phyloP scores from a whole-genome alignment of 2,888 invertebrate genomes.

The Craniophora ligustri region DNA sequence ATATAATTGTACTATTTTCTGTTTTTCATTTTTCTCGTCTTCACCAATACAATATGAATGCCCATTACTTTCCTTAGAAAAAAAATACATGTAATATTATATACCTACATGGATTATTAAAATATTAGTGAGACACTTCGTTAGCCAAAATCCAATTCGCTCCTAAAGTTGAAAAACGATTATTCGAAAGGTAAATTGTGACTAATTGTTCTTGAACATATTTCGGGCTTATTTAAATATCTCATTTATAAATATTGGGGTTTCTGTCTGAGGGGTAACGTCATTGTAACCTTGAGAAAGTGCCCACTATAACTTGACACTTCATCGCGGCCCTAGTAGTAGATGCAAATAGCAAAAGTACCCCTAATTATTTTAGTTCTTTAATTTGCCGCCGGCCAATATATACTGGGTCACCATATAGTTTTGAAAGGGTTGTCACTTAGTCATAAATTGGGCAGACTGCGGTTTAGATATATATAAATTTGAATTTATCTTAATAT shows the following conservation, averaged over 20 bases:
- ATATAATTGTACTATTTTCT: too few relatives aligned
- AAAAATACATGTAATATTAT: too few relatives aligned
- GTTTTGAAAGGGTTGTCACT: not conserved
- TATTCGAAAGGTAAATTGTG: not conserved
- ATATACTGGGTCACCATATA: not conserved
- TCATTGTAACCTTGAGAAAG: not conserved
- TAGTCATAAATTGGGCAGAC: not conserved
- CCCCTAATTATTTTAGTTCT: not conserved
- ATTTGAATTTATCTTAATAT: not conserved
- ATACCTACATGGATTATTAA: not conserved
- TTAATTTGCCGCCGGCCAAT: not conserved
- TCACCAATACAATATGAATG: too few relatives aligned
- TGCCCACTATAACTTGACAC: not conserved
- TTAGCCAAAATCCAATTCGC: not conserved
- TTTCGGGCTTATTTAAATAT: not conserved
- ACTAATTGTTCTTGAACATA: constrained; percentile 2
- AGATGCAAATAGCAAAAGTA: not conserved
- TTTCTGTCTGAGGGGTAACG: constrained; percentile 2
- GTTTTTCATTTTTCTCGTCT: too few relatives aligned
- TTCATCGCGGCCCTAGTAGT: not conserved
- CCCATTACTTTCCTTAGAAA: too few relatives aligned
- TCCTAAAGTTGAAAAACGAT: constrained; percentile 18
- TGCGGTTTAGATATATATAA: not conserved
- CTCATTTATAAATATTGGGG: constrained; percentile 1
- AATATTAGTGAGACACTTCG: not conserved